A percentile compares a stretch with the other conserved stretches of the same genome.
Conservation (phyloP, 2,113 vertebrate genomes). For the Melanostigma gelatinosum region DNA sequence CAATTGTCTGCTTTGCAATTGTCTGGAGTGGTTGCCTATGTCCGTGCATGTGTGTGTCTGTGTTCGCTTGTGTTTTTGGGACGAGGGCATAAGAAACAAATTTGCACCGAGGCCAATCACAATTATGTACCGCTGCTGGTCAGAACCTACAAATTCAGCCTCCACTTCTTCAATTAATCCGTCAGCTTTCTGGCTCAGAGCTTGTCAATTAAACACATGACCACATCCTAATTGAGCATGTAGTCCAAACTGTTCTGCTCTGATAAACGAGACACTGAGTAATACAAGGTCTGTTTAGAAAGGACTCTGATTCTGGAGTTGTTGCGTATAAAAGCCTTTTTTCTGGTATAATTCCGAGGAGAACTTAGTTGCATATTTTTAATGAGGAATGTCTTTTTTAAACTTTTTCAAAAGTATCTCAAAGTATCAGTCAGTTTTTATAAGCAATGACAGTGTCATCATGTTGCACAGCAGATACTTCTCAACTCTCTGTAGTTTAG, state of each 20-base stretch:
- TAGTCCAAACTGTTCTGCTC: constrained; percentile 60
- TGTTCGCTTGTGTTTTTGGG: not conserved
- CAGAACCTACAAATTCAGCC: constrained; percentile 48
- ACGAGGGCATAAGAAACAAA: not conserved
- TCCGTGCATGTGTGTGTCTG: not conserved
- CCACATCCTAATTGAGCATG: constrained; percentile 60
- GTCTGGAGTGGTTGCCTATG: not conserved
- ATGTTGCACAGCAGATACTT: constrained; percentile 34
- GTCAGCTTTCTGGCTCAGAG: constrained; percentile 47
- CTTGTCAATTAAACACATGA: constrained; percentile 57
- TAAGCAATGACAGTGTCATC: constrained; percentile 35
- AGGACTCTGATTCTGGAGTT: constrained; percentile 62
- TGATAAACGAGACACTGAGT: constrained; percentile 73
- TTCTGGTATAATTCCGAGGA: constrained; percentile 12
- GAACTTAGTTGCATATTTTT: constrained; percentile 38
- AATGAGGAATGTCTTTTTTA: constrained; percentile 40
- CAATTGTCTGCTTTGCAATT: not conserved
- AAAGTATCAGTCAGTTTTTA: constrained; percentile 43
- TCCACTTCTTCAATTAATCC: constrained; percentile 45
- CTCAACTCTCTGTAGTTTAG: constrained; percentile 47
- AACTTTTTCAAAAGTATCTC: constrained; percentile 40
- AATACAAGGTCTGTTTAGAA: constrained; percentile 70
- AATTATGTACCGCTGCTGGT: constrained; percentile 9
- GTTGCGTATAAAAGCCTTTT: constrained; percentile 60
- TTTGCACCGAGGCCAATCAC: not conserved